phyloP scores from a whole-genome alignment of 35 echinoderm and acorn worm genomes.

The Hemicentrotus pulcherrimus region DNA sequence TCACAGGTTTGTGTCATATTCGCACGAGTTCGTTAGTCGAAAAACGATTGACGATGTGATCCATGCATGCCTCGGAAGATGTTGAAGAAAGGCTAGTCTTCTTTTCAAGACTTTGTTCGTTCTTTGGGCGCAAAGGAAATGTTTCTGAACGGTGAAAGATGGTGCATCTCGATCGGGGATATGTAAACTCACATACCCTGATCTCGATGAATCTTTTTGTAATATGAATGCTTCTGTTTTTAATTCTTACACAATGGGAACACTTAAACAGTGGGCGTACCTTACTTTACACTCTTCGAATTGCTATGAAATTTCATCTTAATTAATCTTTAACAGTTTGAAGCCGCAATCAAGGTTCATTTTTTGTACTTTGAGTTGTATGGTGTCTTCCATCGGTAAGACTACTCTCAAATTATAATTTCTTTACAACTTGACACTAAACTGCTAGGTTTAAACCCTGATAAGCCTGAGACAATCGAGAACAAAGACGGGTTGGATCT shows the following conservation, averaged over 20 bases:
- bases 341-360: too few species aligned
- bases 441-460: neutral
- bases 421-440: conserved; percentile 32
- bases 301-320: too few species aligned
- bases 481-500: neutral
- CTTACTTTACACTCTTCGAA: too few species aligned
- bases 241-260: too few species aligned
- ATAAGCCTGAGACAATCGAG: neutral
- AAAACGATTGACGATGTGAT: neutral
- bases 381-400: neutral
- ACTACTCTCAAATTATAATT: neutral
- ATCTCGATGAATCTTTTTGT: too few species aligned
- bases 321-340: too few species aligned
- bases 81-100: neutral
- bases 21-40: neutral
- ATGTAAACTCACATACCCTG: too few species aligned
- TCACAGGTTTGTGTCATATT: conserved; percentile 11
- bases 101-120: neutral
- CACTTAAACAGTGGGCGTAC: too few species aligned
- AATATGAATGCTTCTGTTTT: too few species aligned
- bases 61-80: neutral
- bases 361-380: neutral
- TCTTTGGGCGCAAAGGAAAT: neutral
- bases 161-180: too few species aligned
- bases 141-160: neutral